Evolutionary conservation across 2,888 invertebrate species (phyloP), one percentile per base, ranked within the genome.

Genomic region (Chloroclystis v-ata): DNA sequence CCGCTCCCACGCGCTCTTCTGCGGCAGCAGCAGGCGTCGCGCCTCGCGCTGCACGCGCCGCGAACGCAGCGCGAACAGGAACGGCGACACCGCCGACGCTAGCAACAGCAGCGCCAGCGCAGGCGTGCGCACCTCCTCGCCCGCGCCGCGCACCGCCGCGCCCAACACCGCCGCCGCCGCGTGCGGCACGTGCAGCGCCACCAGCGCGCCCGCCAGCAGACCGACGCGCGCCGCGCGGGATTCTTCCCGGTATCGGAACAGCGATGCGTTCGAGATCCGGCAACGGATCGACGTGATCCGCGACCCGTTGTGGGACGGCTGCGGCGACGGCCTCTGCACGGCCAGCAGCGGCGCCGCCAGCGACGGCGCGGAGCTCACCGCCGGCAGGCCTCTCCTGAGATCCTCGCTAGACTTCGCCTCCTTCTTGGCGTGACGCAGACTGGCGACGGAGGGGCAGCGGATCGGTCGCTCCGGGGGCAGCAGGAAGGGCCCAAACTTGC

Each of bases 161-260:
- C 78, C 72, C 9, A 83, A 56, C 25, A 81, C 74, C 6, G 76
- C 76, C 9, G 65, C 63, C 49, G 76, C 75, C 35, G 82, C 89
- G 54, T 94, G 92, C 20, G 93, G 92, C 54, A 94, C 90, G 38
- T 94, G 92, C 28, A 93, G 89, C 68, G 94, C 91, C 54, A 95
- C 94, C 53, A 94, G 76, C 37, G 93, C 92, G 67, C 95, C 95
- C 32, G 86, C 85, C 52, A 86, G 63, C 26, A 86, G 69, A 40
- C 86, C 86, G 41, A 97, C 95, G 57, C 95, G 92, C 6, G 96
- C 97, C 1, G 97, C 95, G 56, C 96, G 91, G 59, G 95, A 94
- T 82, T 97, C 97, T 72, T 97, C 97, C 43, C 95, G 90, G 72
- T 96, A 95, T 67, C 93, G 90, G 79, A 95, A 95, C 52, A 95